Percentiles rank a stretch among this genome's conserved stretches.
These are phyloP conservation scores for Drosophila meridionalis DNA, from an alignment of 2,888 invertebrate genomes.

Conservation along the genomic window DNA sequence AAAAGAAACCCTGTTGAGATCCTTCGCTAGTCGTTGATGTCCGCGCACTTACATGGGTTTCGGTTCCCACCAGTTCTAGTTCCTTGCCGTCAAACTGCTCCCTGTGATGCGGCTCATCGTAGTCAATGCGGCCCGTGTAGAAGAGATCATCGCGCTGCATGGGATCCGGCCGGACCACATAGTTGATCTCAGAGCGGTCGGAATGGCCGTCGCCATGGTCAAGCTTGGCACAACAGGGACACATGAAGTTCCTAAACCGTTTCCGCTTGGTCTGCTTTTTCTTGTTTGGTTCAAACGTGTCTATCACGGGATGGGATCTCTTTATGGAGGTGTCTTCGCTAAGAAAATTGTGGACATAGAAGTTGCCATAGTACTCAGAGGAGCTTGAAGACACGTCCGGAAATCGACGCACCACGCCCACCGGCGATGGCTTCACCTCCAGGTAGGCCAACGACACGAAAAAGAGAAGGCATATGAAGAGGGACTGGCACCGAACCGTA, in stretches of 20 bases:
- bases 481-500: slow-evolving; percentile 86
- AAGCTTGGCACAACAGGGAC: slow-evolving; percentile 15
- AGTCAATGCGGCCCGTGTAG: slow-evolving; percentile 84
- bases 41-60: slow-evolving; percentile 46
- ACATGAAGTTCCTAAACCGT: slow-evolving; percentile 15
- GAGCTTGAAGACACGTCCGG: neutral
- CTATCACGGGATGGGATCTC: slow-evolving; percentile 23
- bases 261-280: neutral
- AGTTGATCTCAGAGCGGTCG: slow-evolving; percentile 40
- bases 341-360: slow-evolving; percentile 66
- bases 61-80: slow-evolving; percentile 47
- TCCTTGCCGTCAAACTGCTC: slow-evolving; percentile 60
- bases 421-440: slow-evolving; percentile 72
- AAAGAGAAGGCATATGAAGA: slow-evolving; percentile 60
- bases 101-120: slow-evolving; percentile 36
- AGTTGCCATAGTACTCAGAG: slow-evolving; percentile 64
- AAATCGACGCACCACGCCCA: slow-evolving; percentile 47
- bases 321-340: slow-evolving; percentile 16
- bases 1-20: too few species aligned
- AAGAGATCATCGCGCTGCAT: slow-evolving; percentile 90
- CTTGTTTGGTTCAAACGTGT: slow-evolving; percentile 37
- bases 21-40: neutral
- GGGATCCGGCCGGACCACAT: slow-evolving; percentile 84
- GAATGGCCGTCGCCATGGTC: neutral
- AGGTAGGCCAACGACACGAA: slow-evolving; percentile 63